phyloP scores from a whole-genome alignment of 2,888 invertebrate species.

The Melieria omissa region DNA sequence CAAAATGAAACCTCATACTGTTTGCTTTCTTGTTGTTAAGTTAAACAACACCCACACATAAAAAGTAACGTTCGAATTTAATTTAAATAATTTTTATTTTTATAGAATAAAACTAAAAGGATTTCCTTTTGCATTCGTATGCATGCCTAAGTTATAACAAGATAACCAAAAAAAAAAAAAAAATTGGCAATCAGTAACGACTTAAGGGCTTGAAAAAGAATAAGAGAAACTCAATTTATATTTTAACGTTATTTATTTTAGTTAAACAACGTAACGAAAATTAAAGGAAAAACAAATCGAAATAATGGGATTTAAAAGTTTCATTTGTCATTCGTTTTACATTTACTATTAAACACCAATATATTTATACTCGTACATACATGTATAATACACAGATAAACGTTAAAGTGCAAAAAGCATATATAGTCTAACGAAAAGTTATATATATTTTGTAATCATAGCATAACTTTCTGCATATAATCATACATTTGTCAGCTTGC shows the following conservation, averaged over 20 bases:
- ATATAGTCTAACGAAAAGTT: not conserved
- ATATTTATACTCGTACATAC: constrained; percentile 34
- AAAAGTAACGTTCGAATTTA: constrained; percentile 3
- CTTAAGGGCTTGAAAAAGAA: constrained; percentile 42
- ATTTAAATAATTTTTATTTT: constrained; percentile 11
- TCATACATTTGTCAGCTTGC: too few relatives aligned
- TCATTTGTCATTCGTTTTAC: constrained; percentile 21
- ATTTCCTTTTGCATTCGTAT: constrained; percentile 18
- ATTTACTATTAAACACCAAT: constrained; percentile 17
- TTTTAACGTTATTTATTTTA: constrained; percentile 6
- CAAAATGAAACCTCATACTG: constrained; percentile 42
- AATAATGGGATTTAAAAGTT: constrained; percentile 29
- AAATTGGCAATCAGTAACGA: constrained; percentile 51
- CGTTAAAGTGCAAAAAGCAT: too few relatives aligned
- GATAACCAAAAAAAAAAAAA: constrained; percentile 27
- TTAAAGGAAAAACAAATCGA: constrained; percentile 12
- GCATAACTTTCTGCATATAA: too few relatives aligned
- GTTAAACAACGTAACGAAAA: constrained; percentile 15
- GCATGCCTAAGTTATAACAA: constrained; percentile 26
- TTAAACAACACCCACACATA: not conserved
- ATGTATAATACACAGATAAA: constrained; percentile 19
- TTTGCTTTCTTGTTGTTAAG: constrained; percentile 31
- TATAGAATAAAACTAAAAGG: constrained; percentile 34
- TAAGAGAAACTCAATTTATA: constrained; percentile 19
- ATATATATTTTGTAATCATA: constrained; percentile 36